These are phyloP conservation scores for Drosophila sucinea DNA, from an alignment of 1,140 invertebrate species.

Conservation along the genomic window DNA sequence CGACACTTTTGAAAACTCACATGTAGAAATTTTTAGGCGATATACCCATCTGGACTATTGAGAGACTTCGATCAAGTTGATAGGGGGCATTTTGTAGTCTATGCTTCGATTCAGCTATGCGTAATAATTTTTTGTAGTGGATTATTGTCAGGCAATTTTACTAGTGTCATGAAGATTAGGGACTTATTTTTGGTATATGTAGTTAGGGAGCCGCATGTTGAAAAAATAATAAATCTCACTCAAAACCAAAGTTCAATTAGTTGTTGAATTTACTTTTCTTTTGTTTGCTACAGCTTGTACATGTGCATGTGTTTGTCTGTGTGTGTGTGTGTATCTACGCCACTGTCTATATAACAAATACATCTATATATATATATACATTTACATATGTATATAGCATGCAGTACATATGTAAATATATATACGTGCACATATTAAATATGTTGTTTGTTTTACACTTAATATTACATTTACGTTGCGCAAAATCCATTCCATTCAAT, in stretches of 20 bases:
- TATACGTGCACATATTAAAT: conserved; percentile 9
- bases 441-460: background rate
- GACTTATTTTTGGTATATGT: conserved; percentile 2
- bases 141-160: conserved; percentile 47
- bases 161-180: conserved; percentile 41
- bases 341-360: background rate
- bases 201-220: background rate
- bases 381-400: background rate
- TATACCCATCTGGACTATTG: no score
- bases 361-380: background rate
- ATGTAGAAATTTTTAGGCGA: no score
- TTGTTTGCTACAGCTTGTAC: background rate
- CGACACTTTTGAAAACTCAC: no score
- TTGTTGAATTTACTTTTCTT: background rate
- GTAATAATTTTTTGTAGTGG: conserved; percentile 2
- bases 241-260: conserved; percentile 15
- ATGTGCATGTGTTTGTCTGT: background rate
- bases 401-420: background rate
- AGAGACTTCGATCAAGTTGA: no score
- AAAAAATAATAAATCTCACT: conserved; percentile 2
- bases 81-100: conserved; percentile 18
- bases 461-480: conserved; percentile 2
- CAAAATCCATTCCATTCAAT: conserved; percentile 7
- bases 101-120: background rate
- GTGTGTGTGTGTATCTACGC: background rate